Base-by-base conservation (phyloP, 2,113 vertebrate genomes). In the Muntiacus reevesi region DNA sequence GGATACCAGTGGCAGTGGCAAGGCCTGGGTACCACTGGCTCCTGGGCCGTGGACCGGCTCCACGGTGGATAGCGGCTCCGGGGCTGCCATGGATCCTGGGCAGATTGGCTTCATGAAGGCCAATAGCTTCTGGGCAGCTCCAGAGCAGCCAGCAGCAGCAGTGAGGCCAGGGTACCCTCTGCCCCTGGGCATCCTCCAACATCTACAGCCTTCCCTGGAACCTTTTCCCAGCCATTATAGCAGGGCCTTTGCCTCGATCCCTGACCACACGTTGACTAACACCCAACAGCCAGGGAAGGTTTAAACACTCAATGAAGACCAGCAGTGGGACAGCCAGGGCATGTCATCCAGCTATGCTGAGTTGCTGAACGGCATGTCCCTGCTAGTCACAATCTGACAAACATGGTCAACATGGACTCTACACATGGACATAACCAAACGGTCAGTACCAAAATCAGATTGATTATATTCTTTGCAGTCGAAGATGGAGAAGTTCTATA, bases 81-180 rank as follows among this genome's bases (percentile, higher is more conserved):
- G 19, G 19, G 67, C n/a, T 71, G 10, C 19, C 0, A 0, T 0
- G 0, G n/a, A 36, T 40, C 67, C n/a, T 40, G n/a, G n/a, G 19
- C n/a, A 71, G n/a, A 23, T 13, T 23, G 19, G n/a, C 19, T 74
- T 40, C 67, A 74, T 2, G 21, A 40, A 40, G 36, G 2, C 19
- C 36, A 40, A 21, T 13, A 21, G 67, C 67, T 40, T 21, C 36
- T 74, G 67, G 36, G n/a, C 21, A 13, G 36, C 67, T 74, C 36
- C 36, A 74, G 67, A 74, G n/a, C 0, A 0, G 67, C 67, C 36
- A 74, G n/a, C 19, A 74, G 11, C 10, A 74, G 67, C n/a, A 74
- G 5, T 40, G 5, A 40, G 67, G 10, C 21, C 67, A 40, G 36
- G 19, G 19, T 40, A 5, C 36, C 19, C 36, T 74, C 36, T 40